Evolutionary conservation across 2,888 invertebrate species (phyloP).

Genomic region (Omphaloscelis lunosa): DNA sequence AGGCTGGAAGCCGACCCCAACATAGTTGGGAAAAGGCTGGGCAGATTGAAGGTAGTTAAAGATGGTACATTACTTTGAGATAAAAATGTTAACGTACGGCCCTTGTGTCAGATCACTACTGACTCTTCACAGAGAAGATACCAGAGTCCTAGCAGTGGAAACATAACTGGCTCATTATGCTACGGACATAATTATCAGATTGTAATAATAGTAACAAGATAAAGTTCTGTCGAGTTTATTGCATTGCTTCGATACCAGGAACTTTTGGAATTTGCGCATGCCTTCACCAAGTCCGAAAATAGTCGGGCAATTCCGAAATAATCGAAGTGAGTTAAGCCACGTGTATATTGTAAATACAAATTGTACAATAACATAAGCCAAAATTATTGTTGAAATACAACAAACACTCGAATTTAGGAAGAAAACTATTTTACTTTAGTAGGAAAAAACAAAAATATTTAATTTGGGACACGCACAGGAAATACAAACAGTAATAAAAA

Average conservation of each 20-base stretch:
- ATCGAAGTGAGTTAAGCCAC: background rate
- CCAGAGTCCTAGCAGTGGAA: background rate
- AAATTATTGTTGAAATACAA: background rate
- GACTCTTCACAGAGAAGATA: background rate
- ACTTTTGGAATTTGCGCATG: background rate
- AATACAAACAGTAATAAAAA: too few species aligned
- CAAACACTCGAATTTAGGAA: background rate
- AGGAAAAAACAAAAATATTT: too few species aligned
- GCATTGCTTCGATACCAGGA: background rate
- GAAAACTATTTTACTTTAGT: background rate
- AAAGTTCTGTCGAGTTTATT: background rate
- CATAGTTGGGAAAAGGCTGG: too few species aligned
- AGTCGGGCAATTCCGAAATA: background rate
- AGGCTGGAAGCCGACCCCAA: too few species aligned
- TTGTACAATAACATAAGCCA: background rate
- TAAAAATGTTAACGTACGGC: background rate
- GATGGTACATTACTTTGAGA: too few species aligned
- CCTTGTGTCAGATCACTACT: background rate
- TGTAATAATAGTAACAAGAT: background rate
- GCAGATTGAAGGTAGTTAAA: too few species aligned
- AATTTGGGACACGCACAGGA: too few species aligned
- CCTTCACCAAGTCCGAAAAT: background rate
- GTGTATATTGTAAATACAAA: background rate
- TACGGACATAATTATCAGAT: background rate
- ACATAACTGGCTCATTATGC: background rate